Evolutionary conservation across 2,113 vertebrate genomes (phyloP), one percentile per base, ranked within the genome.

Genomic region (Oryzias melastigma): DNA sequence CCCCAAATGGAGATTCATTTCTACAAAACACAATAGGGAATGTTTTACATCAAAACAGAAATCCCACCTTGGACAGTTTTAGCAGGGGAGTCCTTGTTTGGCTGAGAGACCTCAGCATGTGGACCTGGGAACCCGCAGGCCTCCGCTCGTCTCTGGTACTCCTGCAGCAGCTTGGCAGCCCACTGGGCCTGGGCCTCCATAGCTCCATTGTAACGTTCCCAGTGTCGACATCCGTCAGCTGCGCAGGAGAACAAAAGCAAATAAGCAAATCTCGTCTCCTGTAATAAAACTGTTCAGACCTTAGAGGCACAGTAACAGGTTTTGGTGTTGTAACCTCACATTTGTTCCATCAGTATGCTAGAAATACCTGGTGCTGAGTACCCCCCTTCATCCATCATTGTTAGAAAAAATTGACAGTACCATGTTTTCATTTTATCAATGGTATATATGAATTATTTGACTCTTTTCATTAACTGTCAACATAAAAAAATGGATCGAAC

Each of bases 131-230:
- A 77, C 35, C 85, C 86, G 6, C 75, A 80, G 13, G 91, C 85
- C 85, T 94, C 88, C 71, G 84, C 77, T 89, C 91, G 87, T 71
- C 53, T 90, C 83, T 95, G 93, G 84, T 96, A 97, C 66, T 97
- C 96, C 71, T 88, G 83, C 69, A 96, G 90, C 77, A 98, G 79
- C 57, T 92, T 93, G 64, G 90, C 85, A 4, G 93, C 94, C 97
- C 97, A 99, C 47, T 95, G 93, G 3, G 90, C 91, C n/a, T 95
- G 92, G 2, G 91, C 89, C 59, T 97, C 96, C 95, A 98, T 97
- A 40, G 95, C 95, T 61, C 92, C 92, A 35, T 93, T 94, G 89
- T 98, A 91, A 52, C 87, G 91, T 62, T 96, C 94, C 97, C 97
- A 99, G 71, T 99, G 97, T 47, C 87, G 91, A 77, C 95, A 96